A percentile compares a stretch with the other conserved stretches of the same genome.
phyloP scores from a whole-genome alignment of 2,797 vertebrate species.

The Girardinus metallicus region DNA sequence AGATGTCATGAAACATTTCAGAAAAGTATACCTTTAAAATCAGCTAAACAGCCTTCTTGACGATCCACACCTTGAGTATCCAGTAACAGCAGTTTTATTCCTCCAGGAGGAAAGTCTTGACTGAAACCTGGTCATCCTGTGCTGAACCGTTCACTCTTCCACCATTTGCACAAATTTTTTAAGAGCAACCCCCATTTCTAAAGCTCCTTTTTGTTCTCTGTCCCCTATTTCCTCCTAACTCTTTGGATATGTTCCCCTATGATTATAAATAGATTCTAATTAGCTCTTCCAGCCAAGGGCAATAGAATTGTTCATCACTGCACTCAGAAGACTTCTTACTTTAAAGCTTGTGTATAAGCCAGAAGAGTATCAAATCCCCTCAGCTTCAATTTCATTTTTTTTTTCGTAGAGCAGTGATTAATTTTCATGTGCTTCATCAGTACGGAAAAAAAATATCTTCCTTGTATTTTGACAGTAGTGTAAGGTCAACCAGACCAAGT shows the following conservation, averaged over 20 bases:
- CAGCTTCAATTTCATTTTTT: constrained; percentile 48
- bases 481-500: constrained; percentile 29
- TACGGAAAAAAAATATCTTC: constrained; percentile 58
- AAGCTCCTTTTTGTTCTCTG: constrained; percentile 24
- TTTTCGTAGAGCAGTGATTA: constrained; percentile 38
- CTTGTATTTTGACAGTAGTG: constrained; percentile 27
- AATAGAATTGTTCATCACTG: constrained; percentile 73
- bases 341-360: constrained; percentile 62
- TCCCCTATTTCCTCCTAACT: constrained; percentile 36
- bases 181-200: constrained; percentile 24
- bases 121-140: constrained; percentile 43
- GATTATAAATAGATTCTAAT: constrained; percentile 84
- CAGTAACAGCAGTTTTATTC: constrained; percentile 15
- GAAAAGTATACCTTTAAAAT: constrained; percentile 42
- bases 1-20: constrained; percentile 26
- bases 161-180: constrained; percentile 40
- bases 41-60: constrained; percentile 23
- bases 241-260: constrained; percentile 73
- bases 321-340: constrained; percentile 58
- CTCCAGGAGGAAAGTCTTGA: constrained; percentile 24
- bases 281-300: constrained; percentile 76
- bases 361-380: constrained; percentile 63
- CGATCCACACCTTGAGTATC: constrained; percentile 20
- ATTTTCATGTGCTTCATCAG: constrained; percentile 55
- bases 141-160: constrained; percentile 47